Evolutionary conservation across 2,113 vertebrate genomes (phyloP).

Genomic region (Pica pica): DNA sequence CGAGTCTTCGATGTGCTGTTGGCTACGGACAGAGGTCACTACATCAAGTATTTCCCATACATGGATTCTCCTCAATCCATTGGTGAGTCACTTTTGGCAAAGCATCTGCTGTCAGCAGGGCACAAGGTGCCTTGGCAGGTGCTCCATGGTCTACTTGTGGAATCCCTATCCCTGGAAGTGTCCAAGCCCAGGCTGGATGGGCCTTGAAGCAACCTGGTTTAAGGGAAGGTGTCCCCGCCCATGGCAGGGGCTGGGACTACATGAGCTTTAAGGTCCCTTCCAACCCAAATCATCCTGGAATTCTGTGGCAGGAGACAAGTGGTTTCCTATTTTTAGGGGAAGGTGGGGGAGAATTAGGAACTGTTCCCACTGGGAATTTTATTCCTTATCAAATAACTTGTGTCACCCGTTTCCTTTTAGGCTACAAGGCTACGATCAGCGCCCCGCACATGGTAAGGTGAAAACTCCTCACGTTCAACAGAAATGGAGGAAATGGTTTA

Average conservation of each 20-base stretch:
- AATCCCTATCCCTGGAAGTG: background rate
- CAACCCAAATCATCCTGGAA: background rate
- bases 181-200: background rate
- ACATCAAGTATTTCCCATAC: conserved; percentile 81
- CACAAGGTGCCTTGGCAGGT: background rate
- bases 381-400: background rate
- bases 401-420: conserved; percentile 36
- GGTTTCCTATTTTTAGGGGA: background rate
- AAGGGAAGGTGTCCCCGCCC: background rate
- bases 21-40: conserved; percentile 85
- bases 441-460: conserved; percentile 89
- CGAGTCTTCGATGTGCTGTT: conserved; percentile 80
- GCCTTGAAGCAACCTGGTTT: background rate
- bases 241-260: background rate
- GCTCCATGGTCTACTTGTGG: background rate
- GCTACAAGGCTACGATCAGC: conserved; percentile 89
- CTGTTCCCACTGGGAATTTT: background rate
- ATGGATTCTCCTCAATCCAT: conserved; percentile 88
- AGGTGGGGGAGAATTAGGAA: background rate
- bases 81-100: conserved; percentile 61
- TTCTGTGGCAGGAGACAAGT: background rate
- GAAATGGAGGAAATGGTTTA: background rate
- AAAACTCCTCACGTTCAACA: background rate
- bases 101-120: background rate
- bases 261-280: background rate